Evolutionary conservation across 2,113 vertebrate genomes (phyloP).

Genomic region (Ploceus nigricollis): DNA sequence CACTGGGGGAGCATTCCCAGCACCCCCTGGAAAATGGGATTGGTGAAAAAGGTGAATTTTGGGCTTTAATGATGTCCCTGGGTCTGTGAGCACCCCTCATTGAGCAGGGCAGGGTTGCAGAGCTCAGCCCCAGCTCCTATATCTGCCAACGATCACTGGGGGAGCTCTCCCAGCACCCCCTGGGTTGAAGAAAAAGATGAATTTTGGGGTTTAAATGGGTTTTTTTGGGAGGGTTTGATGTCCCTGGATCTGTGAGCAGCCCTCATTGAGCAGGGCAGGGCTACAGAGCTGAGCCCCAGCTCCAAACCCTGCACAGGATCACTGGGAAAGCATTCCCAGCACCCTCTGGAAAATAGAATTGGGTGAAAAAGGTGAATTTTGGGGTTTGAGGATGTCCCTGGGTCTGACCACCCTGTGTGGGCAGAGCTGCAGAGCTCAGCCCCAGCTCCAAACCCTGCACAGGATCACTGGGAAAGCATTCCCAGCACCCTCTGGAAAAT

Average conservation of each 20-base stretch:
- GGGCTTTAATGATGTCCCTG: background rate
- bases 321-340: too few species aligned
- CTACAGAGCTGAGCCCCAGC: too few species aligned
- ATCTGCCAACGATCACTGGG: background rate
- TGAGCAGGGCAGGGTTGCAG: background rate
- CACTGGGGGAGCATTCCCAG: rapidly evolving
- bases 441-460: background rate
- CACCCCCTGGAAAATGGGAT: rapidly evolving
- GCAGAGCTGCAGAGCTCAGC: background rate
- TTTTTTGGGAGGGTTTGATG: too few species aligned
- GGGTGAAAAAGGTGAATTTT: background rate
- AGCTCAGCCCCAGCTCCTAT: background rate
- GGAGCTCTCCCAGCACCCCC: rapidly evolving
- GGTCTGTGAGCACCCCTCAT: background rate
- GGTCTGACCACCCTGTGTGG: too few species aligned
- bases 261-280: too few species aligned
- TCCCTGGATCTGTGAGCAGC: too few species aligned
- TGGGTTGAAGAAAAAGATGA: background rate
- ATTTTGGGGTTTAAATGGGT: background rate
- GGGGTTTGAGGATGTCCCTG: background rate
- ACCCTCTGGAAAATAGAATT: background rate
- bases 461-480: rapidly evolving
- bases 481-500: too few species aligned
- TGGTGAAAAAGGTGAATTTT: background rate
- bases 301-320: too few species aligned